phyloP scores from a whole-genome alignment of 2,888 invertebrate species.

The Chaetogeoica ovagalla region DNA sequence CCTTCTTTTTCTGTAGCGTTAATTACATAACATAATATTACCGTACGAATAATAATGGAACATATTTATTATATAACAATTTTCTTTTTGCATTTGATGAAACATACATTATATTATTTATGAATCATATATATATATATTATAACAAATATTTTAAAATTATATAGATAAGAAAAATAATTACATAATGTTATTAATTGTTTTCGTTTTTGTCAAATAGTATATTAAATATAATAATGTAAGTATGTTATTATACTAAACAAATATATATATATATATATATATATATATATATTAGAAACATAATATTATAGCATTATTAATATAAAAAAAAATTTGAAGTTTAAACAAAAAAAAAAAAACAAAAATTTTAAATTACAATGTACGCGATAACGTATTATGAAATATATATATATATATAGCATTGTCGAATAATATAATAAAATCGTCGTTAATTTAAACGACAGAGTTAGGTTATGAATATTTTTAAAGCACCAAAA shows the following conservation, averaged over 20 bases:
- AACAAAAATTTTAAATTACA: background rate
- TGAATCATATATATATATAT: constrained; percentile 22
- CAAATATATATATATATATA: no score
- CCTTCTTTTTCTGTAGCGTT: background rate
- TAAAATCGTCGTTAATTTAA: constrained; percentile 1
- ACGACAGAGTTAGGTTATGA: background rate
- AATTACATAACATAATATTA: constrained; percentile 1
- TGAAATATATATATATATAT: background rate
- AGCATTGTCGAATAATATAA: constrained; percentile 13
- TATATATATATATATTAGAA: background rate
- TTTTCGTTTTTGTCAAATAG: constrained; percentile 19
- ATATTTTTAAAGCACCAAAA: constrained; percentile 18
- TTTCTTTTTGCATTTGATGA: constrained; percentile 44
- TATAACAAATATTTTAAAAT: constrained; percentile 33
- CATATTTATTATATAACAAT: constrained; percentile 37
- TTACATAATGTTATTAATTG: constrained; percentile 9
- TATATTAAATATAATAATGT: background rate
- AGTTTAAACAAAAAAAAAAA: constrained; percentile 17
- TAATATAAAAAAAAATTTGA: background rate
- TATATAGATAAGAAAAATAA: constrained; percentile 36
- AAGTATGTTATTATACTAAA: background rate
- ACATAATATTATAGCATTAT: constrained; percentile 17
- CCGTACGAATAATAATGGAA: constrained; percentile 18
- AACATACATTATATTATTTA: constrained; percentile 14
- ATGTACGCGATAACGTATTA: background rate